Percentiles rank a stretch among this genome's conserved stretches.
Evolutionary conservation across 2,113 vertebrate species (phyloP).

Genomic region (Cichladusa arquata): DNA sequence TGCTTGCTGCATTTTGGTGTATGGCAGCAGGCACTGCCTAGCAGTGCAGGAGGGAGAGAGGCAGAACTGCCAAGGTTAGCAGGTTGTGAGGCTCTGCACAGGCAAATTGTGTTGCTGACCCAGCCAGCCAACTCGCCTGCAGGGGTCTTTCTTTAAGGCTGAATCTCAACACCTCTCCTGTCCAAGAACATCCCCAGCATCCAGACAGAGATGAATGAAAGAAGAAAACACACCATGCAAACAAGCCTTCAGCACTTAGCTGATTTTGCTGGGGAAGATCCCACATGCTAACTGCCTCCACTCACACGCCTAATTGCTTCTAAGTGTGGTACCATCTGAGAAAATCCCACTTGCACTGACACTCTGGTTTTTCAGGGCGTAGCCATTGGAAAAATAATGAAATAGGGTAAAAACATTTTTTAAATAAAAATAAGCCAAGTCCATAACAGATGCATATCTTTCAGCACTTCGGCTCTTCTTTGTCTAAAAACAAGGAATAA

Average conservation of each 20-base stretch:
- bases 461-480: conserved; percentile 24
- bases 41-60: not conserved
- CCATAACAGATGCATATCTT: not conserved
- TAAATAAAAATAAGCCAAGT: not conserved
- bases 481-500: conserved; percentile 9
- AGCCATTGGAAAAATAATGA: conserved; percentile 12
- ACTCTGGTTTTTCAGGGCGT: not conserved
- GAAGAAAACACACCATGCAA: not conserved
- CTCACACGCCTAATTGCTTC: not conserved
- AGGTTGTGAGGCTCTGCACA: not conserved
- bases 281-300: not conserved
- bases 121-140: not conserved
- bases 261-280: not conserved
- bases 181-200: not conserved
- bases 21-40: not conserved
- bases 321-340: not conserved
- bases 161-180: not conserved
- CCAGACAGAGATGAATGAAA: not conserved
- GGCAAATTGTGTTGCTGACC: not conserved
- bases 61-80: not conserved
- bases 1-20: not conserved
- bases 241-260: not conserved
- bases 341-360: not conserved
- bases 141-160: not conserved
- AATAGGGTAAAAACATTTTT: not conserved